Evolutionary conservation across 2,113 vertebrate species (phyloP).

Genomic region (Scomber colias): DNA sequence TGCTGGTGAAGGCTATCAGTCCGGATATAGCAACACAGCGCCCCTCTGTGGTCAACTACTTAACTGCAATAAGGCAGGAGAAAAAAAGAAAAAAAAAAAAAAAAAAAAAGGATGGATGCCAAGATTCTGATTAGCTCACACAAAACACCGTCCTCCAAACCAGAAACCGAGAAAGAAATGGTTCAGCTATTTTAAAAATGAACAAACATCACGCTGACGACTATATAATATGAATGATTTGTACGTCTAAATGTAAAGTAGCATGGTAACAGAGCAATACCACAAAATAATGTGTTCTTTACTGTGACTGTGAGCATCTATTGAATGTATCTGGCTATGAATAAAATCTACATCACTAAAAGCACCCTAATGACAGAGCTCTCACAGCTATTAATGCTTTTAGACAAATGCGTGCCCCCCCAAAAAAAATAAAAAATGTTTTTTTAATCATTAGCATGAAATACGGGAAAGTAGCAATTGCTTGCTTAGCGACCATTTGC

Average conservation of each 20-base stretch:
- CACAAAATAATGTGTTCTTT: background rate
- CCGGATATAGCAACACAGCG: conserved; percentile 60
- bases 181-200: conserved; percentile 1
- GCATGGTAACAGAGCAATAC: conserved; percentile 7
- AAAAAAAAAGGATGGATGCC: background rate
- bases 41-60: conserved; percentile 62
- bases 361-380: conserved; percentile 36
- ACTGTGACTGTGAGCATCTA: background rate
- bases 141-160: background rate
- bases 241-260: conserved; percentile 15
- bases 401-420: conserved; percentile 13
- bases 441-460: conserved; percentile 20
- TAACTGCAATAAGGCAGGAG: conserved; percentile 31
- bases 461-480: conserved; percentile 25
- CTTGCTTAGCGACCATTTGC: conserved; percentile 40
- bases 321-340: conserved; percentile 10
- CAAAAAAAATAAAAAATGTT: background rate
- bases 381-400: conserved; percentile 32
- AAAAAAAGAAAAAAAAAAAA: background rate
- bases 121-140: background rate
- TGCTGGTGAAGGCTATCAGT: conserved; percentile 1
- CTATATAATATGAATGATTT: conserved; percentile 2
- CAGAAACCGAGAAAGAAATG: background rate
- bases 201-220: conserved; percentile 2
- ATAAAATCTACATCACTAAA: conserved; percentile 18